Evolutionary conservation across 2,113 vertebrate genomes (phyloP).

Genomic region (Bagarius yarrelli): DNA sequence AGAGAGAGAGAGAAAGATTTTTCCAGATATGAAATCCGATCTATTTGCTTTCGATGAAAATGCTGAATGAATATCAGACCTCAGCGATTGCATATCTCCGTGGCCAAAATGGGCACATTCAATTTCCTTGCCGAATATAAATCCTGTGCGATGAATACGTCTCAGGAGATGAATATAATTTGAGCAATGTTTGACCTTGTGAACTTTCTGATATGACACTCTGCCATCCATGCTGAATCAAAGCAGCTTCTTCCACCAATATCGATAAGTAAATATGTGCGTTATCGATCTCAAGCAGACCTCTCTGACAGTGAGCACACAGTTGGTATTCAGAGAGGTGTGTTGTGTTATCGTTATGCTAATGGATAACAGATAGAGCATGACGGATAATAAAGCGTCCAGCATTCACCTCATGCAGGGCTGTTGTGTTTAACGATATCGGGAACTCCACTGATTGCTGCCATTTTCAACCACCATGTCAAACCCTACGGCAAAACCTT

Average conservation of each 20-base stretch:
- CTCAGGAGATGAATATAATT: constrained; percentile 23
- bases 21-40: constrained; percentile 17
- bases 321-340: constrained; percentile 67
- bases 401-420: constrained; percentile 66
- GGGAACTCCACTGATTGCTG: constrained; percentile 45
- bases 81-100: constrained; percentile 13
- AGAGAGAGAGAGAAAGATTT: constrained; percentile 17
- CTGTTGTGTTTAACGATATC: constrained; percentile 66
- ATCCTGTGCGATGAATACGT: constrained; percentile 31
- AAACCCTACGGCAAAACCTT: constrained; percentile 45
- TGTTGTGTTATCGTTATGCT: constrained; percentile 61
- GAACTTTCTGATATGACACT: constrained; percentile 17
- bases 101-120: constrained; percentile 20
- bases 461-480: constrained; percentile 34
- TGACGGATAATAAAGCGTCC: constrained; percentile 64
- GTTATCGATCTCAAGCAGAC: constrained; percentile 68
- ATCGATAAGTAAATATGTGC: constrained; percentile 74
- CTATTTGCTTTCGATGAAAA: constrained; percentile 27
- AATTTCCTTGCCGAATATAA: constrained; percentile 21
- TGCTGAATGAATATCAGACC: constrained; percentile 32
- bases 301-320: constrained; percentile 61
- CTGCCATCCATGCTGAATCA: constrained; percentile 51
- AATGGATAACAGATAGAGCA: constrained; percentile 64
- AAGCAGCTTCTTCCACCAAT: constrained; percentile 62
- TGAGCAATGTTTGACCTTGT: constrained; percentile 40